phyloP scores from a whole-genome alignment of 2,888 invertebrate species.

The Brachynemurus nebulosus region DNA sequence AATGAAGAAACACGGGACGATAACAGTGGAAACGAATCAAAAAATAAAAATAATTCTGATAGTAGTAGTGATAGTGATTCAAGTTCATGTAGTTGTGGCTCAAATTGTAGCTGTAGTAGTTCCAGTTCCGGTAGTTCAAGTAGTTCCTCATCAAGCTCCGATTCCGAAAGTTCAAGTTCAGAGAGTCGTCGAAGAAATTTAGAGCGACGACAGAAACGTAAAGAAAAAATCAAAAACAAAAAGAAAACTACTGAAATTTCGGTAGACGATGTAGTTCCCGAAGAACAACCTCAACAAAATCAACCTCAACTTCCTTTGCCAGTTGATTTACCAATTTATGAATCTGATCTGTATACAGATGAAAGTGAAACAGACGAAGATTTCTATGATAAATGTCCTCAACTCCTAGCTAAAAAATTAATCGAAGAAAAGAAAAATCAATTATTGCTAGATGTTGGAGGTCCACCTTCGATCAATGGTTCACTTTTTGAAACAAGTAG shows the following conservation, averaged over 20 bases:
- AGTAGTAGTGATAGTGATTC: constrained; percentile 65
- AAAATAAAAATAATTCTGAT: constrained; percentile 33
- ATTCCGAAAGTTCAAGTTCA: constrained; percentile 46
- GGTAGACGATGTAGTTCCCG: constrained; percentile 38
- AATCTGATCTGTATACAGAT: constrained; percentile 74
- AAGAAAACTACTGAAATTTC: constrained; percentile 34
- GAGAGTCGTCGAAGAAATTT: constrained; percentile 38
- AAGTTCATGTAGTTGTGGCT: constrained; percentile 65
- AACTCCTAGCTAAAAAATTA: constrained; percentile 55
- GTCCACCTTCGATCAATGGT: constrained; percentile 44
- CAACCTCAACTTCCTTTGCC: constrained; percentile 22
- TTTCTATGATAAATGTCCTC: constrained; percentile 74
- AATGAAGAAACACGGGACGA: no score
- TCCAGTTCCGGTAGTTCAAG: constrained; percentile 47
- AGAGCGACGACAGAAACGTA: constrained; percentile 31
- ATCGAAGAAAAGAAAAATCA: constrained; percentile 63
- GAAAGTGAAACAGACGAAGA: constrained; percentile 80
- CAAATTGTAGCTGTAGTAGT: constrained; percentile 69
- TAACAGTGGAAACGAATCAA: no score
- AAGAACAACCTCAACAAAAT: constrained; percentile 28
- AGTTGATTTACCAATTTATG: constrained; percentile 48
- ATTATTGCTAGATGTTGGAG: constrained; percentile 37
- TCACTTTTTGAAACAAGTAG: constrained; percentile 47
- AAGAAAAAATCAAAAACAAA: constrained; percentile 34
- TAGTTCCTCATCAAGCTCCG: constrained; percentile 33